Conservation (phyloP, 1,140 invertebrate species). For the Drosophila funebris region DNA sequence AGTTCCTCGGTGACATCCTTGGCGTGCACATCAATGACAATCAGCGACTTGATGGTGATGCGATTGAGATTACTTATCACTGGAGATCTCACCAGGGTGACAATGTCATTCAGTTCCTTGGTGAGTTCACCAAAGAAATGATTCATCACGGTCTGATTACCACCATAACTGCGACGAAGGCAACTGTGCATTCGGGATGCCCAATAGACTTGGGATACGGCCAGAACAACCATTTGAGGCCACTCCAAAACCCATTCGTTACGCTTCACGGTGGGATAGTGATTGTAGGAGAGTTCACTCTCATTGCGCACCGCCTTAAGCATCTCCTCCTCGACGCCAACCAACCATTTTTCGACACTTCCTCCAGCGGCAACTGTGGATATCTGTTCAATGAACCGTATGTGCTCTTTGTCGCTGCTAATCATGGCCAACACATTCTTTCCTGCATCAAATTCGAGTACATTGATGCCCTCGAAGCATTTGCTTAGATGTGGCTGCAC, state of each 20-base stretch:
- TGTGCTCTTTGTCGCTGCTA: conserved; percentile 92
- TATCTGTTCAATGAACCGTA: conserved; percentile 89
- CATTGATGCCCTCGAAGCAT: conserved; percentile 93
- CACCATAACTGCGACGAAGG: conserved; percentile 85
- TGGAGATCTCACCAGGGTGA: conserved; percentile 86
- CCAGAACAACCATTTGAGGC: conserved; percentile 95
- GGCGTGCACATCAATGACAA: conserved; percentile 96
- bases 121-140: conserved; percentile 85
- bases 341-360: conserved; percentile 96
- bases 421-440: conserved; percentile 93
- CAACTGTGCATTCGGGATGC: conserved; percentile 90
- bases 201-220: conserved; percentile 95
- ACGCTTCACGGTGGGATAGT: conserved; percentile 88
- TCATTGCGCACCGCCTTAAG: conserved; percentile 89
- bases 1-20: conserved; percentile 93
- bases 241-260: conserved; percentile 91
- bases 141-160: conserved; percentile 85
- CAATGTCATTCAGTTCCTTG: conserved; percentile 87
- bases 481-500: conserved; percentile 97
- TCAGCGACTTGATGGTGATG: conserved; percentile 93
- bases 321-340: conserved; percentile 94
- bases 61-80: conserved; percentile 86
- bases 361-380: conserved; percentile 92
- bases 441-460: conserved; percentile 89
- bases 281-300: conserved; percentile 88